These are phyloP conservation scores for Manacus vitellinus DNA, from an alignment of 2,113 vertebrate species.

Conservation along the genomic window DNA sequence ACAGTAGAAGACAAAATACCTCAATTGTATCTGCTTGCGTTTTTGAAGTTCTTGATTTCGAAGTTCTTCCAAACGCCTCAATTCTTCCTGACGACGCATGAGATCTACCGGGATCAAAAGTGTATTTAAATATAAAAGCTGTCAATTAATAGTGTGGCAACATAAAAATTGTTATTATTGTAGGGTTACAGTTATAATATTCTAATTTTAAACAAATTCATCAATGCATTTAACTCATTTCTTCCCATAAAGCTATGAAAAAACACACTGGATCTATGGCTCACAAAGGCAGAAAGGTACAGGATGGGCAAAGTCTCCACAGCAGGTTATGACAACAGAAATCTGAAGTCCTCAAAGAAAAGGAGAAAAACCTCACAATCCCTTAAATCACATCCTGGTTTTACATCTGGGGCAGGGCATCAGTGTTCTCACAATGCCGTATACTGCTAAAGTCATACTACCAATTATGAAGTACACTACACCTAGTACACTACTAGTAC, in stretches of 20 bases:
- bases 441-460: background rate
- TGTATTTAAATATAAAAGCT: background rate
- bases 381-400: background rate
- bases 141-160: background rate
- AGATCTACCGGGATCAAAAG: constrained; percentile 81
- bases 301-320: background rate
- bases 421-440: background rate
- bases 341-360: background rate
- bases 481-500: background rate
- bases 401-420: background rate
- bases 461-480: background rate
- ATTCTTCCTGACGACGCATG: constrained; percentile 95
- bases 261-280: background rate
- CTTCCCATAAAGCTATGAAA: background rate
- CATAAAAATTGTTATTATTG: background rate
- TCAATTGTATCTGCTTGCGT: constrained; percentile 95
- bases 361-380: background rate
- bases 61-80: constrained; percentile 94
- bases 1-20: constrained; percentile 72
- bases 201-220: background rate
- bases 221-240: background rate
- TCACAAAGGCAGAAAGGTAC: background rate
- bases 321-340: background rate
- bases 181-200: background rate
- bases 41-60: constrained; percentile 97